A percentile compares a stretch with the other conserved stretches of the same genome.
Evolutionary conservation across 2,888 invertebrate species (phyloP).

Genomic region (Caenorhabditis becei): DNA sequence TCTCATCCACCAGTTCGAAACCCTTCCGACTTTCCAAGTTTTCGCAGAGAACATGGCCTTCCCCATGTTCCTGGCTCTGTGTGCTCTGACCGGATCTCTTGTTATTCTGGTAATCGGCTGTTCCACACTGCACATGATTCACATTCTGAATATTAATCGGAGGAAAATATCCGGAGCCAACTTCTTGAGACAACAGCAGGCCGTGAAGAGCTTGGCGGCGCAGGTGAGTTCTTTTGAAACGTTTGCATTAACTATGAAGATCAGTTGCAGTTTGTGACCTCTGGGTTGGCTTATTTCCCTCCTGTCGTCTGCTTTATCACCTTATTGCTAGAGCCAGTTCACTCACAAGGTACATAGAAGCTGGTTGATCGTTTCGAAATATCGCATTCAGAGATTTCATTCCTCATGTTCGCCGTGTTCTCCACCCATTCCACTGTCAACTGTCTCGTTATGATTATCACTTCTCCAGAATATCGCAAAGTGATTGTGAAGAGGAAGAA

Average conservation of each 20-base stretch:
- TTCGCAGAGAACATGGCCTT: not conserved
- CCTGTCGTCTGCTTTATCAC: constrained; percentile 6
- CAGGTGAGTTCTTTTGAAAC: too few species aligned
- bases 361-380: not conserved
- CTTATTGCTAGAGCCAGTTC: not conserved
- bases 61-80: constrained; percentile 9
- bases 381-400: constrained; percentile 5
- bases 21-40: constrained; percentile 2
- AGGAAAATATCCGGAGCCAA: constrained; percentile 14
- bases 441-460: constrained; percentile 11
- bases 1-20: not conserved
- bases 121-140: constrained; percentile 20
- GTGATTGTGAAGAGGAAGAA: not conserved
- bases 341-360: constrained; percentile 10
- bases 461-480: constrained; percentile 3
- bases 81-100: not conserved
- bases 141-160: constrained; percentile 9
- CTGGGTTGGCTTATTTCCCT: not conserved
- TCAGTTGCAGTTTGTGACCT: not conserved
- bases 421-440: constrained; percentile 10
- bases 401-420: constrained; percentile 12
- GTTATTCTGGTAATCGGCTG: not conserved
- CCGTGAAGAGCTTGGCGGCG: constrained; percentile 15
- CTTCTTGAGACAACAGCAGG: constrained; percentile 4
- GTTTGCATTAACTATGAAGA: too few species aligned